These are phyloP conservation scores for Eristalinus sepulchralis DNA, from an alignment of 2,888 invertebrate genomes.

Conservation along the genomic window DNA sequence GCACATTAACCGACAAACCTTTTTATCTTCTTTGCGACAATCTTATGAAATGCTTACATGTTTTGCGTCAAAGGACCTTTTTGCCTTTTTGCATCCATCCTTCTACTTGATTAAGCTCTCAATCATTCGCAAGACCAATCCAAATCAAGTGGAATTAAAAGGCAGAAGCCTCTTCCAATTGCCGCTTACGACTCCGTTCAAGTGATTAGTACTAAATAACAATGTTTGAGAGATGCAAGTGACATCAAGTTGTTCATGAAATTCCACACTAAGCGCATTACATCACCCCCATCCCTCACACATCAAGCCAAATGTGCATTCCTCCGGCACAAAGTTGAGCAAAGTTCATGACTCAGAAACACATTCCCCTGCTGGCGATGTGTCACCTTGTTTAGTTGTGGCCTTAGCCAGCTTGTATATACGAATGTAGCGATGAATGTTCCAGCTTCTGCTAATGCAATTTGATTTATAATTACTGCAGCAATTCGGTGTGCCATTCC, in stretches of 20 bases:
- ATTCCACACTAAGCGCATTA: not conserved
- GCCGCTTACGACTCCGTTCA: not conserved
- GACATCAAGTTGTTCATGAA: not conserved
- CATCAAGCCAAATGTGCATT: slow-evolving; percentile 17
- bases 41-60: no score
- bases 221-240: not conserved
- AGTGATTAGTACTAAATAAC: not conserved
- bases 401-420: slow-evolving; percentile 10
- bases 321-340: slow-evolving; percentile 34
- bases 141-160: not conserved
- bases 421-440: not conserved
- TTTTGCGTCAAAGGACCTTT: no score
- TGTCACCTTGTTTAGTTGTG: slow-evolving; percentile 40
- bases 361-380: slow-evolving; percentile 13
- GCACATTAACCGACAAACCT: no score
- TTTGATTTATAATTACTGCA: slow-evolving; percentile 72
- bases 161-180: not conserved
- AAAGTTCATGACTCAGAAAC: slow-evolving; percentile 60
- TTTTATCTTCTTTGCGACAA: no score
- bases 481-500: slow-evolving; percentile 68
- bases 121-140: not conserved
- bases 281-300: not conserved
- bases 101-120: not conserved
- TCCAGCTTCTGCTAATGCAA: slow-evolving; percentile 50
- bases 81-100: no score